phyloP scores from a whole-genome alignment of 37 sponge, comb jelly and placozoan species.

The Diacarnus erythraeanus region DNA sequence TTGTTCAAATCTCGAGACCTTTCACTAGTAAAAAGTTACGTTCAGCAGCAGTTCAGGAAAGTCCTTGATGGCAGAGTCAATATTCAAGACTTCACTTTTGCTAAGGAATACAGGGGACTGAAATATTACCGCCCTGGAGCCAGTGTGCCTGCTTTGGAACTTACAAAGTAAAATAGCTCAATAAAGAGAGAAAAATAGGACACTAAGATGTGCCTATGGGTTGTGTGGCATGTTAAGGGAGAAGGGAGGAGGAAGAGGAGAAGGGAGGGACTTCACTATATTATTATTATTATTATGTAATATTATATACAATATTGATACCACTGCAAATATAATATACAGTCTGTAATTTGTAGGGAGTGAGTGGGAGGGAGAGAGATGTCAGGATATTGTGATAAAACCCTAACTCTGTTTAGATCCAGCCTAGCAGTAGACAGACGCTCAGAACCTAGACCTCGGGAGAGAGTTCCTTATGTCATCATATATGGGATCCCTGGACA shows the following conservation, averaged over 20 bases:
- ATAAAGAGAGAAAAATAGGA: too few species aligned
- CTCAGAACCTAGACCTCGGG: conserved; percentile 81
- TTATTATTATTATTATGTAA: too few species aligned
- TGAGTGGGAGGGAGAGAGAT: not conserved
- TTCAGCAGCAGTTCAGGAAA: conserved; percentile 80
- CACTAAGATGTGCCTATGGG: too few species aligned
- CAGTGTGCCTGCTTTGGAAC: conserved; percentile 84
- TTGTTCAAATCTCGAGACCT: conserved; percentile 77
- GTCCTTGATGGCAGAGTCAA: conserved; percentile 55
- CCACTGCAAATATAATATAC: too few species aligned
- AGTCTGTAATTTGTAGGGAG: too few species aligned
- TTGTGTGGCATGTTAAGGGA: too few species aligned
- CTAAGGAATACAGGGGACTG: conserved; percentile 92
- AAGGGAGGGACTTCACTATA: too few species aligned
- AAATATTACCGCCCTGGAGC: conserved; percentile 82
- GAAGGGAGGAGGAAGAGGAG: too few species aligned
- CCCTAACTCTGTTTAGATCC: not conserved
- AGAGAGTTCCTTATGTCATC: conserved; percentile 92
- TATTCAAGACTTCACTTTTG: conserved; percentile 80
- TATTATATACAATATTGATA: too few species aligned
- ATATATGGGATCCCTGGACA: conserved; percentile 85
- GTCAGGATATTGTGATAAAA: not conserved
- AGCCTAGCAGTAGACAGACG: conserved; percentile 54
- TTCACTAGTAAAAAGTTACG: conserved; percentile 75
- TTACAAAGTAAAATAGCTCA: conserved; percentile 75